Conservation (phyloP, 2,113 vertebrate genomes). For the Dissostichus mawsoni region DNA sequence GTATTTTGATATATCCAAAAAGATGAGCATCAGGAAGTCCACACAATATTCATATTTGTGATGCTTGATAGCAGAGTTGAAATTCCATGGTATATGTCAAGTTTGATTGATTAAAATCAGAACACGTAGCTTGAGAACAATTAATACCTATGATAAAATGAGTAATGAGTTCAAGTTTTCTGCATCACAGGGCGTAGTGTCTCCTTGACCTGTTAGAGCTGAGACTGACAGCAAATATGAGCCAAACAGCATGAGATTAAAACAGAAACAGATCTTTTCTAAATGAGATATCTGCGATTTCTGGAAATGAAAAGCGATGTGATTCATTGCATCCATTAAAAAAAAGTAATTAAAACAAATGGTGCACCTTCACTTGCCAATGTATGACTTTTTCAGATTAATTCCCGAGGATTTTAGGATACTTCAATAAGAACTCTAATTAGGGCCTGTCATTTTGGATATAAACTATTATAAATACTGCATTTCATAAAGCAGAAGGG, state of each 20-base stretch:
- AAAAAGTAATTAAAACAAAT: neutral
- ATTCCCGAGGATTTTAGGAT: neutral
- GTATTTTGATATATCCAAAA: neutral
- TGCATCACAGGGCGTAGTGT: neutral
- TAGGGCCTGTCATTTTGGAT: neutral
- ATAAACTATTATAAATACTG: neutral
- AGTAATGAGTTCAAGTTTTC: constrained; percentile 26
- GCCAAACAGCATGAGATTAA: constrained; percentile 10
- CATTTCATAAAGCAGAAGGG: neutral
- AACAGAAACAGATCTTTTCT: neutral
- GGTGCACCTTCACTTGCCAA: neutral
- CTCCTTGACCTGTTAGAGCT: constrained; percentile 32
- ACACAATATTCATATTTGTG: neutral
- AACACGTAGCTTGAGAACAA: constrained; percentile 6
- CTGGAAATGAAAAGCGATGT: constrained; percentile 2
- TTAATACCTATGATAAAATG: constrained; percentile 35
- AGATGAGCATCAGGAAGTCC: neutral
- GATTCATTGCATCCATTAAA: constrained; percentile 23
- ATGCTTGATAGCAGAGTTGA: neutral
- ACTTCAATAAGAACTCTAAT: neutral
- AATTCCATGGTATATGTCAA: constrained; percentile 12
- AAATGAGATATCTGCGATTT: constrained; percentile 9
- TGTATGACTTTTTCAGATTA: neutral
- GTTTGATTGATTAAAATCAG: constrained; percentile 53
- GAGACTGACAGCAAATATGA: neutral